Evolutionary conservation across 2,888 invertebrate species (phyloP), one percentile per base, ranked within the genome.

Genomic region (Endomychus coccineus): DNA sequence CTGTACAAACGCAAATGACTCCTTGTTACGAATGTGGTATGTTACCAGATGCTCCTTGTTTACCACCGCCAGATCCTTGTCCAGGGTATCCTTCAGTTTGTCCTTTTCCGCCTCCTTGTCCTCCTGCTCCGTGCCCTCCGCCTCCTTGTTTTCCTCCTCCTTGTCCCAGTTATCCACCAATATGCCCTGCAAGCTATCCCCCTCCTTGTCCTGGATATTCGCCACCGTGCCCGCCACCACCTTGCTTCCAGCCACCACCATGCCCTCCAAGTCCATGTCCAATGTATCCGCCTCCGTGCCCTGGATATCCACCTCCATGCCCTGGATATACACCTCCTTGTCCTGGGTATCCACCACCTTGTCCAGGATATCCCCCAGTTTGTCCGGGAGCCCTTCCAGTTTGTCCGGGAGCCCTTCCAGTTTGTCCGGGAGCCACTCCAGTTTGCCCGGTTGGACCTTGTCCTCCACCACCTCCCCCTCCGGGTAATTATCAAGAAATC

Each of bases 401-500:
- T n/a, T 36, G 39, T 27, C 27, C 22, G 15, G 27, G 19, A 25
- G 31, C 10, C 12, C 25, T 1, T 12, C 35, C 32, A 23, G 32
- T n/a, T n/a, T 19, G 9, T 34, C 17, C 12, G 29, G 30, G 1
- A 11, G 17, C 23, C 30, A 38, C 16, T 37, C 36, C 13, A 34
- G 34, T 12, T 9, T 13, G 15, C 29, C 35, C 1, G 5, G 27
- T 12, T 7, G 27, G 6, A 11, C 27, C 27, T 12, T 12, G 6
- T 19, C 21, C n/a, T n/a, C 23, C 34, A 13, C 30, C 34, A 14
- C 28, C 21, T 16, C 42, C 48, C 2, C 40, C 46, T 3, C 39
- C 46, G 4, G 59, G 68, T 62, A 68, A 68, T 21, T 77, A 74
- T 47, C 77, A 78, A 61, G 78, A 80, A 62, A 78, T 80, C 24